These are phyloP conservation scores for Ethmia dodecea DNA, from an alignment of 2,888 invertebrate species.

Conservation along the genomic window DNA sequence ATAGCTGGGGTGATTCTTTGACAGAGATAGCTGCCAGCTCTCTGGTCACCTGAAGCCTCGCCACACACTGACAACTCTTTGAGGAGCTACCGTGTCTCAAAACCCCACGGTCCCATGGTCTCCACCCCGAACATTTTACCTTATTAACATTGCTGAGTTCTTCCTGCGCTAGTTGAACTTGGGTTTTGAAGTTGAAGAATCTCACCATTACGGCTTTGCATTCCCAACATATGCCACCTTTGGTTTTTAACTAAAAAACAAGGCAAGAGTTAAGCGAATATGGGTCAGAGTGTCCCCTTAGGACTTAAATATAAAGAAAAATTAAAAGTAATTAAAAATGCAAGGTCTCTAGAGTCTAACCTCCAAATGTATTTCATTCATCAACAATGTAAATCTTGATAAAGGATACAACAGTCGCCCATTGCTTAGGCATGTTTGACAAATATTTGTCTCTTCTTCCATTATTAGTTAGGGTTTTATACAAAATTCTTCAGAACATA, in stretches of 20 bases:
- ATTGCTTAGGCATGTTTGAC: conserved; percentile 9
- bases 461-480: conserved; percentile 2
- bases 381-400: neutral
- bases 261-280: no score
- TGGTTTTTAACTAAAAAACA: neutral
- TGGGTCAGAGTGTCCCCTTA: no score
- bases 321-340: no score
- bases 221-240: conserved; percentile 10
- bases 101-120: no score
- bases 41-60: neutral
- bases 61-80: neutral
- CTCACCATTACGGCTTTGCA: conserved; percentile 4
- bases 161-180: conserved; percentile 3
- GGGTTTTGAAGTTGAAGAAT: conserved; percentile 2
- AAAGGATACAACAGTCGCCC: conserved; percentile 6
- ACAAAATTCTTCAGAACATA: no score
- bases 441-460: conserved; percentile 2
- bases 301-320: no score
- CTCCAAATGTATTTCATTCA: conserved; percentile 5
- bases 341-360: no score
- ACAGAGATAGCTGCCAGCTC: no score
- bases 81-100: neutral
- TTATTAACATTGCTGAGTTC: no score
- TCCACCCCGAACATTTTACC: no score
- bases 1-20: no score